A percentile compares a stretch with the other conserved stretches of the same genome.
These are phyloP conservation scores for Ametastegia equiseti DNA, from an alignment of 2,888 invertebrate genomes.

Conservation along the genomic window DNA sequence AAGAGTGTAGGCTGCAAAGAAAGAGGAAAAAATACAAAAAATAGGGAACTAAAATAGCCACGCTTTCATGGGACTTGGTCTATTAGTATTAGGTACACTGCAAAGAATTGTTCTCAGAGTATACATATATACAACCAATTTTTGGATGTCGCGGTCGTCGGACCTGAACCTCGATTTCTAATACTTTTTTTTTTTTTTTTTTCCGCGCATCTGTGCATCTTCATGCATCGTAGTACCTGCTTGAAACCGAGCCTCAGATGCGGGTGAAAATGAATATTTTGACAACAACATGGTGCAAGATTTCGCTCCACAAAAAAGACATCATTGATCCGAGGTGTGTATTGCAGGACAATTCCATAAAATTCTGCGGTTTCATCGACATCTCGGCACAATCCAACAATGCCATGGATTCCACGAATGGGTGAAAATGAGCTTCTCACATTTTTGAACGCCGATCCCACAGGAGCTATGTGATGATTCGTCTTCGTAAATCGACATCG, in stretches of 20 bases:
- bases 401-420: too few species aligned
- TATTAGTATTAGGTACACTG: neutral
- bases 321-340: too few species aligned
- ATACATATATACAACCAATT: neutral
- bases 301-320: too few species aligned
- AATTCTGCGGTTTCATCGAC: too few species aligned
- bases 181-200: neutral
- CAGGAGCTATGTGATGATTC: too few species aligned
- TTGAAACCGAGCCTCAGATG: neutral
- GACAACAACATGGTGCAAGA: neutral
- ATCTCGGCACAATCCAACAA: too few species aligned
- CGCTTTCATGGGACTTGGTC: neutral
- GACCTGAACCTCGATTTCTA: neutral
- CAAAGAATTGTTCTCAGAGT: neutral
- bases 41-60: neutral
- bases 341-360: too few species aligned
- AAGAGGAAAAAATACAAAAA: neutral
- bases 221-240: neutral
- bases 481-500: too few species aligned
- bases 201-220: neutral
- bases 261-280: neutral
- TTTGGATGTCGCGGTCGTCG: neutral
- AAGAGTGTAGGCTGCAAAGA: conserved; percentile 23
- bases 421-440: too few species aligned
- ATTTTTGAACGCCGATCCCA: too few species aligned